A percentile compares a stretch with the other conserved stretches of the same genome.
phyloP scores from a whole-genome alignment of 1,140 invertebrate species.

The Onthophagus taurus region DNA sequence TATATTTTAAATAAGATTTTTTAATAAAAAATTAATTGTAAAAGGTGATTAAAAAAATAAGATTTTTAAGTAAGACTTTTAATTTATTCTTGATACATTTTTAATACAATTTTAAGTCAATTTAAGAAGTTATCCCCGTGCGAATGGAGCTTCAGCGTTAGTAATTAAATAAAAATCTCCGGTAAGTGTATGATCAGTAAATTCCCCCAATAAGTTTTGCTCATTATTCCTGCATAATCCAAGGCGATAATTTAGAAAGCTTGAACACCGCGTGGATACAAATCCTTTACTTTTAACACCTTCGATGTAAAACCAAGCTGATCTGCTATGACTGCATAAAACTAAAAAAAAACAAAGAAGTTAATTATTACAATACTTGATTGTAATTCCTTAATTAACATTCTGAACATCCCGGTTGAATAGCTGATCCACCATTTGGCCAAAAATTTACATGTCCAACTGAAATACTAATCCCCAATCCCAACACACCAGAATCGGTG shows the following conservation, averaged over 20 bases:
- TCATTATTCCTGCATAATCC: not conserved
- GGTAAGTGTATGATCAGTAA: not conserved
- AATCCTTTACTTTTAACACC: slow-evolving; percentile 1
- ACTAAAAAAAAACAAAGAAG: slow-evolving; percentile 27
- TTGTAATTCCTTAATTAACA: no score
- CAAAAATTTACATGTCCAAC: slow-evolving; percentile 7
- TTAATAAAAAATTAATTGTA: no score
- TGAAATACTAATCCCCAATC: not conserved
- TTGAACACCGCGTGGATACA: not conserved
- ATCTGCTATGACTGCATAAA: slow-evolving; percentile 4
- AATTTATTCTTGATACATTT: no score
- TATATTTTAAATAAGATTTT: no score
- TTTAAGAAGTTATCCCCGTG: slow-evolving; percentile 4
- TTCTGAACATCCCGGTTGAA: slow-evolving; percentile 1
- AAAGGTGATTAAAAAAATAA: no score
- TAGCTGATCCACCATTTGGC: slow-evolving; percentile 1
- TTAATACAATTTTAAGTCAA: no score
- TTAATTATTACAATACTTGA: no score
- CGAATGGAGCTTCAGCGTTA: slow-evolving; percentile 5
- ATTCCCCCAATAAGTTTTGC: slow-evolving; percentile 3
- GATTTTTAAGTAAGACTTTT: no score
- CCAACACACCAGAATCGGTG: slow-evolving; percentile 1
- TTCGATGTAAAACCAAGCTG: not conserved
- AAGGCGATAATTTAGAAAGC: not conserved
- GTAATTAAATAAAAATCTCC: slow-evolving; percentile 8